Evolutionary conservation across 2,113 vertebrate species (phyloP).

Genomic region (Marmota monax): DNA sequence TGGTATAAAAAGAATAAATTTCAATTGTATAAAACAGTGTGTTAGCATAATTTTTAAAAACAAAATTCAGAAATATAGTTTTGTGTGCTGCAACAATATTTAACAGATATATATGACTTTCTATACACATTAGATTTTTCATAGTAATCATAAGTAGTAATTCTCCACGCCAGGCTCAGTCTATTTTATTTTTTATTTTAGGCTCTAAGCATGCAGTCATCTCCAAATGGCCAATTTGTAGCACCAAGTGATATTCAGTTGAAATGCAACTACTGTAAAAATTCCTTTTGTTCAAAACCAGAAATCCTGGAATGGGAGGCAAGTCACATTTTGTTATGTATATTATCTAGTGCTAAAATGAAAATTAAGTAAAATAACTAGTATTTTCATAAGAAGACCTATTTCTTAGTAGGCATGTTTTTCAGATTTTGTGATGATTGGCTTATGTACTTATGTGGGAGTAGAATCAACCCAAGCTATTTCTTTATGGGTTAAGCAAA

Average conservation of each 20-base stretch:
- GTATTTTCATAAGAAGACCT: conserved; percentile 15
- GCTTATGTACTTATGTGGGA: not conserved
- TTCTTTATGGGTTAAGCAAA: not conserved
- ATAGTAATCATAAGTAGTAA: not conserved
- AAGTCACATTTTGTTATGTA: conserved; percentile 73
- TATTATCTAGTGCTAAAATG: not conserved
- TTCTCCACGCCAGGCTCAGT: not conserved
- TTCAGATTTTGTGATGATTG: conserved; percentile 36
- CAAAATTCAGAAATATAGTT: conserved; percentile 40
- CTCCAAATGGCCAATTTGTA: conserved; percentile 94
- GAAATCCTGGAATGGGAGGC: conserved; percentile 99
- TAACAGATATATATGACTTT: not conserved
- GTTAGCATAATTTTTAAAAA: conserved; percentile 30
- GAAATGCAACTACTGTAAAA: conserved; percentile 98
- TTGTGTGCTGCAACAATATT: conserved; percentile 41
- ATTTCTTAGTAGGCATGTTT: not conserved
- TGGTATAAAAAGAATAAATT: conserved; percentile 18
- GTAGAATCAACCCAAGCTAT: not conserved
- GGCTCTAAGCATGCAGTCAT: conserved; percentile 93
- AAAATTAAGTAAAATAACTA: not conserved
- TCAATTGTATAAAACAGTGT: not conserved
- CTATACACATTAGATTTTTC: not conserved
- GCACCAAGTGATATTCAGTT: conserved; percentile 92
- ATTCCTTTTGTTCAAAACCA: conserved; percentile 95
- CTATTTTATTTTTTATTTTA: conserved; percentile 85